Conservation (phyloP, 2,113 vertebrate species). For the Bujurquina vittata region DNA sequence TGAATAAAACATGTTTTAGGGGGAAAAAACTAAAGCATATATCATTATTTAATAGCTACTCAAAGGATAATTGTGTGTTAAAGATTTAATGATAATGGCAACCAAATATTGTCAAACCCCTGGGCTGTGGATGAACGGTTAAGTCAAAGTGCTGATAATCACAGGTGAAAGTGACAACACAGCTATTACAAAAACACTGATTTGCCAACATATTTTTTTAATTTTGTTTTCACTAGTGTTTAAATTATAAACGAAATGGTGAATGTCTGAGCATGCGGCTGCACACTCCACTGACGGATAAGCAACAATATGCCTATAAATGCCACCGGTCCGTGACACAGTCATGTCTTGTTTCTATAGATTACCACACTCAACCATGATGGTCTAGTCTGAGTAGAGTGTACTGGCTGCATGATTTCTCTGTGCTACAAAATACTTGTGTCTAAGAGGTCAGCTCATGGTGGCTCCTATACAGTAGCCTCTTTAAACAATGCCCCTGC, state of each 20-base stretch:
- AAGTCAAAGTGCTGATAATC: conserved; percentile 27
- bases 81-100: conserved; percentile 30
- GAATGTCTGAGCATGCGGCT: neutral
- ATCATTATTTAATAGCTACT: conserved; percentile 5
- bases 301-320: conserved; percentile 27
- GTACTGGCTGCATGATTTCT: conserved; percentile 38
- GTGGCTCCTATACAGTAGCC: conserved; percentile 49
- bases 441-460: conserved; percentile 34
- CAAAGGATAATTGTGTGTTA: neutral
- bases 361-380: conserved; percentile 7
- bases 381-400: conserved; percentile 12
- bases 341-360: conserved; percentile 23
- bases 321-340: conserved; percentile 24
- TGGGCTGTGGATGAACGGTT: neutral
- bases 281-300: neutral
- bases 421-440: conserved; percentile 55
- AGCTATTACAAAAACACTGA: conserved; percentile 3
- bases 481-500: conserved; percentile 48
- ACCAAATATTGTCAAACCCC: neutral
- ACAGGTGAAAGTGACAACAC: conserved; percentile 5
- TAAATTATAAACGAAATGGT: neutral
- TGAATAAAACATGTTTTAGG: neutral
- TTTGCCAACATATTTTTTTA: neutral
- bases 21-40: no score
- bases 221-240: conserved; percentile 6